phyloP scores from a whole-genome alignment of 2,888 invertebrate species.

The Teleogryllus oceanicus region DNA sequence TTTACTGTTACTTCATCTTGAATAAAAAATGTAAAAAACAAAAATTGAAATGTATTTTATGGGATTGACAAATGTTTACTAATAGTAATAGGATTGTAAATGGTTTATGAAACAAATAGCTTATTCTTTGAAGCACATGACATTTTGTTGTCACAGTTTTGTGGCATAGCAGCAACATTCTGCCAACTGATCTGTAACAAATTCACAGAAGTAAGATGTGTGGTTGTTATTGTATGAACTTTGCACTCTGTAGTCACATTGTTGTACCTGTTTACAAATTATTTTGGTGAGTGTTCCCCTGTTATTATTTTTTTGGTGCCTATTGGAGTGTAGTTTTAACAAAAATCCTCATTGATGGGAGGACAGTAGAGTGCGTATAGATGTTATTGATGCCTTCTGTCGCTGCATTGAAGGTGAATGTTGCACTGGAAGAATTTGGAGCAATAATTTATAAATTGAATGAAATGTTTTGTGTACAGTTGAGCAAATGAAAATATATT shows the following conservation, averaged over 20 bases:
- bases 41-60: constrained; percentile 32
- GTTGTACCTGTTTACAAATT: constrained; percentile 8
- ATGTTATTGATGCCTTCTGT: too few relatives aligned
- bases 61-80: constrained; percentile 33
- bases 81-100: constrained; percentile 23
- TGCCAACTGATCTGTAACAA: constrained; percentile 26
- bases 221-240: background rate
- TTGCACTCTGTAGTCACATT: background rate
- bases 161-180: constrained; percentile 28
- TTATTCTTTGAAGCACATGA: constrained; percentile 10
- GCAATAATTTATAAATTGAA: background rate
- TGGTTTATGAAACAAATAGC: background rate
- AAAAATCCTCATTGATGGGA: background rate
- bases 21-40: constrained; percentile 27
- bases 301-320: background rate
- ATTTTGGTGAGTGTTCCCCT: background rate
- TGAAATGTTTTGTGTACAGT: too few relatives aligned
- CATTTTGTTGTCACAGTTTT: constrained; percentile 20
- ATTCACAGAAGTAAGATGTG: background rate
- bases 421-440: constrained; percentile 6
- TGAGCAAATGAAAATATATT: too few relatives aligned
- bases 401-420: background rate
- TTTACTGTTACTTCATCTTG: constrained; percentile 29
- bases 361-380: too few relatives aligned
- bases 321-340: constrained; percentile 7